Base-by-base conservation (phyloP, 1,140 invertebrate genomes). In the Pissodes strobi region DNA sequence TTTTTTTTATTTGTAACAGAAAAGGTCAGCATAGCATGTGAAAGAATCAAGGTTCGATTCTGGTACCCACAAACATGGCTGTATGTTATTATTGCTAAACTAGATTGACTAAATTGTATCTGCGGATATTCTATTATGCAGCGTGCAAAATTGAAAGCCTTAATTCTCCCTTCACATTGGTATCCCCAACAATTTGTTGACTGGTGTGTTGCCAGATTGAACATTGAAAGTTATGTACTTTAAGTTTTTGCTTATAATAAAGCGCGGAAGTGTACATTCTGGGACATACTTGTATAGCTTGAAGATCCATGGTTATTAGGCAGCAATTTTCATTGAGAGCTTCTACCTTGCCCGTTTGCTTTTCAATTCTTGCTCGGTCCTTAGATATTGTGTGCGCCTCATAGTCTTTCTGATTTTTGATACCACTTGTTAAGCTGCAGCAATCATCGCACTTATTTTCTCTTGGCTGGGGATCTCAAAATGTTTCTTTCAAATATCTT, bases 1-100 rank as follows among this genome's bases (percentile, higher is more conserved):
- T 46, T 69, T n/a, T 74, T 67, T 9, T 73, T 69, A 15, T 58
- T 64, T 41, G 63, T 69, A 17, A 49, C 45, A 17, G 74, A 69
- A 37, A 74, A 71, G 30, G 63, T 49, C 6, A 74, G 38, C 15
- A 79, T 56, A 2, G 75, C 73, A 72, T 79, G 79, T 9, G 73
- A 59, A 25, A 80, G 17, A 5, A 68, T 69, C 6, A 41, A 23
- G 55, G 78, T 79, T 15, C 75, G 49, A 43, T 79, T 79, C 66
- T 79, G 77, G 30, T 72, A 57, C 15, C 17, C 23, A 37, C 53
- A 57, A 30, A 27, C 53, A 49, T 57, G 27, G 5, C 18, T 38
- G 10, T 22, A 39, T 10, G 49, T 3, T 8, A 56, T 48, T 30
- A 48, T 48, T 2, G 45, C 22, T 17, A 43, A 17, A 43, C 15